phyloP scores from a whole-genome alignment of 2,797 vertebrate species.

The Psittacula echo region DNA sequence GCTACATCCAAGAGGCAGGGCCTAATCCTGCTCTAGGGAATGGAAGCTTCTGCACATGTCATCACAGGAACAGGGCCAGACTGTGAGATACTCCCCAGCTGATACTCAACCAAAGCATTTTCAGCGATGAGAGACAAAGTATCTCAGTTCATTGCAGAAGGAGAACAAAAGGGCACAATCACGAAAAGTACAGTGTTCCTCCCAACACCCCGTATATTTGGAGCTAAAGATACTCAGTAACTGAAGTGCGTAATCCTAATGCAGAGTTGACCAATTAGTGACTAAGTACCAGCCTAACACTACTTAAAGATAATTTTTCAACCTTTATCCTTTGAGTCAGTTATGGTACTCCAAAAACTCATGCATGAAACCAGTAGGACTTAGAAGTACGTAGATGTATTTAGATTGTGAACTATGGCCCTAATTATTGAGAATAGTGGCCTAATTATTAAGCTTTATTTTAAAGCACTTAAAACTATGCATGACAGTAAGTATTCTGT shows the following conservation, averaged over 20 bases:
- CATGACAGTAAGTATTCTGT: not conserved
- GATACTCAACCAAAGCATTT: not conserved
- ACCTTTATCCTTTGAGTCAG: not conserved
- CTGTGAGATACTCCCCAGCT: too few species aligned
- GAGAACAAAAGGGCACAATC: not conserved
- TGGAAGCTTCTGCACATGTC: rapidly evolving
- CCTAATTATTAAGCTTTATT: not conserved
- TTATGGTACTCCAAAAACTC: not conserved
- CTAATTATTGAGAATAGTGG: not conserved
- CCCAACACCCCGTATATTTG: rapidly evolving
- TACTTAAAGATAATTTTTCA: not conserved
- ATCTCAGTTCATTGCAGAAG: not conserved
- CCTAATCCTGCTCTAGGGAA: not conserved
- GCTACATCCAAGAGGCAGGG: not conserved
- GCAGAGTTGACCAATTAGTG: not conserved
- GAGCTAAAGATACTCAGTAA: not conserved
- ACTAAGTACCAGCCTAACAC: not conserved
- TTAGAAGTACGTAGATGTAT: not conserved
- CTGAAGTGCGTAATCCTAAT: not conserved
- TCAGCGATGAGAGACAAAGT: not conserved
- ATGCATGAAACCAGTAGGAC: not conserved
- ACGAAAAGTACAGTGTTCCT: not conserved
- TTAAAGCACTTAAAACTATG: not conserved
- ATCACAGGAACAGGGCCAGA: not conserved
- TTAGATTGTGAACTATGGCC: not conserved